Base-by-base conservation (phyloP, 2,888 invertebrate species). In the Noctua fimbriata region DNA sequence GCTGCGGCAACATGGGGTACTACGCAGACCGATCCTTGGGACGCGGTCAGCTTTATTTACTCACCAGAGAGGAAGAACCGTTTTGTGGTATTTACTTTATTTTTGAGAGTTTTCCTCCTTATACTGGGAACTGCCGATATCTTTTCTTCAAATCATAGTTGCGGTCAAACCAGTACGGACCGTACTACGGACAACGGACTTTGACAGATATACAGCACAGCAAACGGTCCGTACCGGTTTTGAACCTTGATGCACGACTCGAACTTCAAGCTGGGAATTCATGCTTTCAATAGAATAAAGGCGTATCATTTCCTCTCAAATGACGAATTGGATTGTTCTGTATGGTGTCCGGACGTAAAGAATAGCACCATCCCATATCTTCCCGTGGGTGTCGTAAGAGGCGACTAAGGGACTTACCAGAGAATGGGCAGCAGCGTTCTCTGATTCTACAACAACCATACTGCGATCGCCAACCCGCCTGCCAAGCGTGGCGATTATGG, bases 1-100 rank as follows among this genome's bases (percentile, higher is more conserved):
- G 97, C 0, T 99, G 99, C 93, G 99, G 99, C 58, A 98, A 98
- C 93, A 99, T 99, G 99, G 99, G 99, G 0, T 99, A 99, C 95
- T 99, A 99, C 94, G 98, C 99, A 1, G 98, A 99, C 93, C 97
- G 98, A 71, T 98, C 98, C 0, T 97, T 98, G 9, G 99, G 98
- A 0, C 97, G 98, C 49, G 99, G 99, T 0, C 98, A 98, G 89
- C 97, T 99, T n/a, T 99, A 98, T 92, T 96, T 99, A 70, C 97
- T 99, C 7, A 99, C 99, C 0, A 97, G 99, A 83, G 98, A 99
- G 86, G 98, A 98, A 92, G 98, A 99, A 93, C 99, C 99, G 0
- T 99, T 99, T 94, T 99, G 99, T 95, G 98, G 98, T 98, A 96
- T 95, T 24, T 93, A 70, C 12, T n/a, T 93, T 44, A 4, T 32